These are phyloP conservation scores for Rotaria socialis DNA, from an alignment of 2,888 invertebrate species.

Conservation along the genomic window DNA sequence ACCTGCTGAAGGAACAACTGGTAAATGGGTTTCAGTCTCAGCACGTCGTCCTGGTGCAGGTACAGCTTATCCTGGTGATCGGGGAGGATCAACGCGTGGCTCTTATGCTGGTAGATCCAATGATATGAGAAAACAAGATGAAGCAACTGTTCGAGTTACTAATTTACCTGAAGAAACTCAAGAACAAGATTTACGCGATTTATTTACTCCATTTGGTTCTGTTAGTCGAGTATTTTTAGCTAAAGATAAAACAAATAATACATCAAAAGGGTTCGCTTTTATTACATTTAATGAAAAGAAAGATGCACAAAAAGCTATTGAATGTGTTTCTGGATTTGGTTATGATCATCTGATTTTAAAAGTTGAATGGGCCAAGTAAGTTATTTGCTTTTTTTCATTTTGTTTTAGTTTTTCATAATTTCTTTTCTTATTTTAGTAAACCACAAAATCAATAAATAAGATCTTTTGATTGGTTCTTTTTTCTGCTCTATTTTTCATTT, in stretches of 20 bases:
- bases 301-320: constrained; percentile 86
- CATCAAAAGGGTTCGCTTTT: constrained; percentile 78
- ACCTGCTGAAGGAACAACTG: not conserved
- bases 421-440: not conserved
- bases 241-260: constrained; percentile 69
- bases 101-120: not conserved
- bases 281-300: constrained; percentile 86
- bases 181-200: constrained; percentile 87
- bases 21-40: not conserved
- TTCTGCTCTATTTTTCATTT: no score
- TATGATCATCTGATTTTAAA: constrained; percentile 94
- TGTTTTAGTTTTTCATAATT: not conserved
- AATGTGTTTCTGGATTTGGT: constrained; percentile 80
- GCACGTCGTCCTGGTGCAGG: constrained; percentile 2
- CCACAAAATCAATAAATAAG: constrained; percentile 2
- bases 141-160: constrained; percentile 86
- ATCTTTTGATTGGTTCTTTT: no score
- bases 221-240: constrained; percentile 89
- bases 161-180: constrained; percentile 89
- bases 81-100: constrained; percentile 46
- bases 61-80: not conserved
- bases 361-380: constrained; percentile 86
- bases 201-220: constrained; percentile 87
- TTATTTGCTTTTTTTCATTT: not conserved
- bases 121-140: not conserved